phyloP scores from a whole-genome alignment of 2,797 vertebrate species.

The Malacoraja senta region DNA sequence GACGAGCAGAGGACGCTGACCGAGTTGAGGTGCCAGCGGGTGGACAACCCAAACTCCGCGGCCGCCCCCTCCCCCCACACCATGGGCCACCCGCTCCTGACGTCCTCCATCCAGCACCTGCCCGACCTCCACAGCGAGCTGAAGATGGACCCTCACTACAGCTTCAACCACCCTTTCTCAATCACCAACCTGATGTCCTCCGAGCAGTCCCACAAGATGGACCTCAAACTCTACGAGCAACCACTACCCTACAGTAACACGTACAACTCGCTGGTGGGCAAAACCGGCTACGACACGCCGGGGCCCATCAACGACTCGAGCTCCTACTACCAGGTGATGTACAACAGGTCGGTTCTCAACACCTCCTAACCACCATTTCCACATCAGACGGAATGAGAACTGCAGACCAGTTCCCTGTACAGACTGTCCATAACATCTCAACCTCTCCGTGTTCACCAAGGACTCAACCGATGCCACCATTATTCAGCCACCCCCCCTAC shows the following conservation, averaged over 20 bases:
- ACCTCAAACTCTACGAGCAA: neutral
- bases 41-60: neutral
- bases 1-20: neutral
- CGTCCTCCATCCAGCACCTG: conserved; percentile 22
- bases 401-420: neutral
- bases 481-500: conserved; percentile 42
- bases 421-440: conserved; percentile 10
- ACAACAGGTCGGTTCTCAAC: conserved; percentile 77
- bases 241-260: neutral
- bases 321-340: conserved; percentile 75
- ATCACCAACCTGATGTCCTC: neutral
- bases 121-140: conserved; percentile 39
- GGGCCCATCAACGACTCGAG: conserved; percentile 62
- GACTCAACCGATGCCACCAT: neutral
- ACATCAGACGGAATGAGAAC: neutral
- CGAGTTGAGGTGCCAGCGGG: neutral
- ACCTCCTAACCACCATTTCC: conserved; percentile 62
- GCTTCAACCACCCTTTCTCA: conserved; percentile 35
- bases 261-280: conserved; percentile 52
- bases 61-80: neutral
- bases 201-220: neutral
- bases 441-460: neutral
- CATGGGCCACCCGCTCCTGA: neutral
- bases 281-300: conserved; percentile 66
- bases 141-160: conserved; percentile 43